Base-by-base conservation (phyloP, 2,888 invertebrate genomes). In the Scaptomyza cyrtandrae region DNA sequence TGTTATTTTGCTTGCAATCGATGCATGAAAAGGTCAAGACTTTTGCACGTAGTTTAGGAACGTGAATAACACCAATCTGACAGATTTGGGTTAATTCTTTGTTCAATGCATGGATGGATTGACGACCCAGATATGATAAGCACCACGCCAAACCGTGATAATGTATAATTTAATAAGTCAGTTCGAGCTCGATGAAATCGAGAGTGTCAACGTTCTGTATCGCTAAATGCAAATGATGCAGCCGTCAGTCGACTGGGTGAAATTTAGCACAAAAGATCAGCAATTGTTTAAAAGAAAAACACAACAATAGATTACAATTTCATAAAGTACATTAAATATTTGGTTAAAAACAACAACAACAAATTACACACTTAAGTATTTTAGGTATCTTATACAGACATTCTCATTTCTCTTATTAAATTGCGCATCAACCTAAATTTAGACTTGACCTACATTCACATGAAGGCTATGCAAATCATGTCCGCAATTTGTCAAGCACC, bases 51-150 rank as follows among this genome's bases (percentile, higher is more conserved):
- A 31, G 44, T 14, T 39, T 58, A 24, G 48, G 29, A 63, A 63
- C 43, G 65, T 50, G 54, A 13, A 60, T 39, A 57, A 48, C 49
- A 54, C 55, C 55, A 31, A 56, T 78, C 52, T 82, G 84, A 86
- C 84, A 86, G 71, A 83, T 76, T 83, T 63, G 70, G 76, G 86
- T 83, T 88, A 75, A 67, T 68, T 80, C 84, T 78, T 86, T 86
- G 84, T 88, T 71, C 59, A 52, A 64, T 65, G 55, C 50, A 50
- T 39, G 39, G 37, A 7, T 43, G 59, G 50, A 33, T 39, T 37
- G 39, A 16, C 57, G 84, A 80, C 86, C 80, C 75, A 76, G 55
- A 71, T 71, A 52, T 60, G 71, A 77, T 88, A 88, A 83, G 78
- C 54, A 48, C 29, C 6, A 7, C 41, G 55, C 56, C 56, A 52